Conservation (phyloP, 2,797 vertebrate species). For the Sebastes diaconus region DNA sequence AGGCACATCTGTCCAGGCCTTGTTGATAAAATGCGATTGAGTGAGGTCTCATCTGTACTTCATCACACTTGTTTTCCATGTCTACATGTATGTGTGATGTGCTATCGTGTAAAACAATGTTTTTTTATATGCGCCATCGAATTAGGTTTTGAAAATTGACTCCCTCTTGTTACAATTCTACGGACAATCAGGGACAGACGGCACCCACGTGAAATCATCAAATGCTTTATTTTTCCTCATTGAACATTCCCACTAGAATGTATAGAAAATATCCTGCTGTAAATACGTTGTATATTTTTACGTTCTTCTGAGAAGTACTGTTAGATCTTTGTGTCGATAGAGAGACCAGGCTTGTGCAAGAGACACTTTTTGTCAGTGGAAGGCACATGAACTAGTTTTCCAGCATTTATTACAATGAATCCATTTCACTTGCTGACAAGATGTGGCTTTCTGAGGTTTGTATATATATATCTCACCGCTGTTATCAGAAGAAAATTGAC, state of each 20-base stretch:
- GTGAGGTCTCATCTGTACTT: slow-evolving; percentile 25
- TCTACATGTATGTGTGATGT: slow-evolving; percentile 21
- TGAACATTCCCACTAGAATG: slow-evolving; percentile 92
- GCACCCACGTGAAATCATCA: slow-evolving; percentile 82
- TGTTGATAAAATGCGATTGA: background rate
- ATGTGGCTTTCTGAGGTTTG: slow-evolving; percentile 47
- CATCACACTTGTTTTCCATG: slow-evolving; percentile 22
- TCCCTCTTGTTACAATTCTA: slow-evolving; percentile 83
- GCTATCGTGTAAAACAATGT: slow-evolving; percentile 54
- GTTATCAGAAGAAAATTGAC: slow-evolving; percentile 12
- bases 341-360: slow-evolving; percentile 54
- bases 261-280: slow-evolving; percentile 86
- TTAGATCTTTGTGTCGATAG: slow-evolving; percentile 43
- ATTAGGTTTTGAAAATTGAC: slow-evolving; percentile 41
- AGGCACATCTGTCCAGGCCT: slow-evolving; percentile 25
- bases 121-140: slow-evolving; percentile 29
- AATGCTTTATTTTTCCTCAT: slow-evolving; percentile 72
- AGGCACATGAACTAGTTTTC: slow-evolving; percentile 50
- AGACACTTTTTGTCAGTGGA: slow-evolving; percentile 61
- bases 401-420: slow-evolving; percentile 49
- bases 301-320: slow-evolving; percentile 68
- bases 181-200: slow-evolving; percentile 92
- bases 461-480: slow-evolving; percentile 55
- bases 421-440: slow-evolving; percentile 9
- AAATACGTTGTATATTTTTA: slow-evolving; percentile 93